Base-by-base conservation (phyloP, 2,888 invertebrate species). In the Pachliopta kotzebuea region DNA sequence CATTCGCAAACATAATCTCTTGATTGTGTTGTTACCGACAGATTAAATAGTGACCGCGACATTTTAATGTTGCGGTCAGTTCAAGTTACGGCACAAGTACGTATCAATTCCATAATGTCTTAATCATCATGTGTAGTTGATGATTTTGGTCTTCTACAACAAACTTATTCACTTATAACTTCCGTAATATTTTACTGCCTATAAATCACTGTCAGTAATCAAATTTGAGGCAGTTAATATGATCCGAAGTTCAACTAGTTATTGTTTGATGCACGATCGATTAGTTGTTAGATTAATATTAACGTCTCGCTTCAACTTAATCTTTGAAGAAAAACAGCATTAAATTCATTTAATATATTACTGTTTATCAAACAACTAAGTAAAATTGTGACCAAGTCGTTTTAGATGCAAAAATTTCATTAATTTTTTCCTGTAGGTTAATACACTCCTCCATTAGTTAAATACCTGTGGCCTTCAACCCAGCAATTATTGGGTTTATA, bases 1-100 rank as follows among this genome's bases (percentile, higher is more conserved):
- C 45, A 29, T 42, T 24, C n/a, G 56, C 53, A 54, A 65, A 57
- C 42, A 29, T 53, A 60, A 65, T 65, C 29, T 59, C 55, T 45
- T 60, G 45, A 61, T 61, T 54, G 57, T 58, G 37, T 56, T 65
- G 53, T 60, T 45, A 56, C 37, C 52, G 31, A 57, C 53, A 31
- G 54, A 45, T 58, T 61, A 61, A 65, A 61, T 54, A 58, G 29
- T 61, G 29, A 65, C 61, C 61, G 54, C 61, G 61, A 61, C 49
- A 65, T 57, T 57, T 60, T 61, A 61, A 61, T 37, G 49, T 50
- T 58, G 65, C 20, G 65, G 61, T 65, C 52, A 50, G 57, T 61
- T 57, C 65, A 53, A 42, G 31, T 57, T 60, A 61, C 60, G 60
- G 56, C 65, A 53, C 60, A 65, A 61, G 60, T 45, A 29, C 54